Evolutionary conservation across 2,888 invertebrate species (phyloP), one percentile per base, ranked within the genome.

Genomic region (Ephialtes manifestator): DNA sequence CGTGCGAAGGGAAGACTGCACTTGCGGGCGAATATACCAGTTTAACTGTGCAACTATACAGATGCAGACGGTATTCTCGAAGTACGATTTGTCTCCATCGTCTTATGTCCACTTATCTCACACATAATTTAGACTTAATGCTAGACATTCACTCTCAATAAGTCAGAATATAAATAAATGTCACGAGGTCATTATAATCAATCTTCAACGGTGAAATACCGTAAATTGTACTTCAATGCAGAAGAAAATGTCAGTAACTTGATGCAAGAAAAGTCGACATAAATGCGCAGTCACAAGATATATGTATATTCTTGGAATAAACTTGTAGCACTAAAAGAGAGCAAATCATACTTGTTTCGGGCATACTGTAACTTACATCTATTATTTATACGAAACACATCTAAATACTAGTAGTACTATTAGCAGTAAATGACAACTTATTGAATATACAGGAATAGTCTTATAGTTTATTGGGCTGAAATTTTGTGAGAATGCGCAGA

Each of bases 101-200:
- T n/a, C 63, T 63, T 39, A 39, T n/a, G n/a, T 35, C 18, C 35
- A 63, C 63, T 63, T 63, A 63, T 39, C 63, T 63, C 63, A 35
- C 63, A 63, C 35, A 63, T 63, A 18, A 63, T 63, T 63, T 63
- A 63, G 10, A 63, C 39, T 18, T 39, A 63, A n/a, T 18, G 63
- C 63, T 1, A 63, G 63, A n/a, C 63, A 63, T 63, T 63, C 39
- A 35, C 63, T 35, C 31, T 63, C 63, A 35, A 63, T 63, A 63
- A 63, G 35, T 63, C 13, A 63, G n/a, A n/a, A 63, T 63, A n/a
- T 63, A 18, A 63, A 63, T 63, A 18, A 39, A 39, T 63, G 63
- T 39, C 63, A 63, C 28, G 28, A 60, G 60, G 60, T 60, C 60
- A n/a, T n/a, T 60, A 35, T 60, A 31, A 60, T 63, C 63, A 39